Percentiles rank a stretch among this genome's conserved stretches.
Evolutionary conservation across 2,888 invertebrate genomes (phyloP).

Genomic region (Coecobrya sp.): DNA sequence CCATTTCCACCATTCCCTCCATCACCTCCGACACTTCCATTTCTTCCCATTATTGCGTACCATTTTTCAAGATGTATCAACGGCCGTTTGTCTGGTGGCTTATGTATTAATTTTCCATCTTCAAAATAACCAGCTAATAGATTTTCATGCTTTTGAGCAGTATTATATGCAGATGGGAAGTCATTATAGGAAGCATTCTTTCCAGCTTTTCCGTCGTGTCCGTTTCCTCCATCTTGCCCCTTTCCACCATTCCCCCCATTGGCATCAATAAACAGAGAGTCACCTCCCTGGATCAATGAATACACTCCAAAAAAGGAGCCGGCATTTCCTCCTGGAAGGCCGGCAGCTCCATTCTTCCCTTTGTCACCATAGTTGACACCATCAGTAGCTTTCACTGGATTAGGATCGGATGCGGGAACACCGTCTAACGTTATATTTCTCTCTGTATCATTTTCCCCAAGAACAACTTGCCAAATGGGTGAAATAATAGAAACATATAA

Average conservation of each 20-base stretch:
- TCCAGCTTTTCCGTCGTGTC: not conserved
- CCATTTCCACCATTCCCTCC: conserved; percentile 26
- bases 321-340: not conserved
- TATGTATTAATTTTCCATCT: too few species aligned
- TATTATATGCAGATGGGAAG: conserved; percentile 7
- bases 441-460: not conserved
- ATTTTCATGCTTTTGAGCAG: too few species aligned
- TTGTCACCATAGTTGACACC: not conserved
- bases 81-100: too few species aligned
- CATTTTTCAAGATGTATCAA: not conserved
- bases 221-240: not conserved
- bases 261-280: not conserved
- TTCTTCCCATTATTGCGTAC: not conserved
- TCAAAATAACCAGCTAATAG: too few species aligned
- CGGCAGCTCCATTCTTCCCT: not conserved
- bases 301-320: not conserved
- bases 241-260: not conserved
- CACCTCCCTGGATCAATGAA: not conserved
- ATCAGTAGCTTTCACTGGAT: not conserved
- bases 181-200: not conserved
- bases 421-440: not conserved
- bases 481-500: not conserved
- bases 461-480: not conserved
- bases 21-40: conserved; percentile 5
- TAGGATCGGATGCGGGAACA: too few species aligned